Evolutionary conservation across 2,797 vertebrate genomes (phyloP), one percentile per base, ranked within the genome.

Genomic region (Chanos chanos): DNA sequence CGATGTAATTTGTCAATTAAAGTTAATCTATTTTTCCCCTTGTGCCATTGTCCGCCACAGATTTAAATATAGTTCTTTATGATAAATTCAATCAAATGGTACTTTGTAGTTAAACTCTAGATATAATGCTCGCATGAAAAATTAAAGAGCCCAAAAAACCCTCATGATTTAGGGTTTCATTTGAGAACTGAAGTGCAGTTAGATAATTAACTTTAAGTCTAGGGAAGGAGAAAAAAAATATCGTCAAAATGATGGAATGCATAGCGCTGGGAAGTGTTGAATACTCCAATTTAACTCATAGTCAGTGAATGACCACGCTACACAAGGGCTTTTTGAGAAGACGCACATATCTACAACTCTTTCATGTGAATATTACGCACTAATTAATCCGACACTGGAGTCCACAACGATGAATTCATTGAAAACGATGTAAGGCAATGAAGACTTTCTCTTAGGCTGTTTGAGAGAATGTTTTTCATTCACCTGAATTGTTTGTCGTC

Each of bases 1-100:
- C 81, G 71, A 80, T 78, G 85, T 79, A 86, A 90, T 90, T 87
- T 65, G 69, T 89, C 87, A 87, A 85, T 91, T 89, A 89, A 79
- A 66, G 61, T 66, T 81, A 81, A 90, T 90, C 81, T 83, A 85
- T 87, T 89, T n/a, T 86, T 86, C 78, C 66, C 50, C 78, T 59
- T 78, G 74, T 78, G 68, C 73, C 15, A 50, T 78, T 75, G 85
- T 83, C 86, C 77, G 59, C 72, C 70, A 80, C 77, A 82, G 84
- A 89, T 87, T 90, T 84, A 91, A 91, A 91, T 90, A 90, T 90
- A 91, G 89, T 89, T 85, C 85, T 87, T 89, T 84, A 88, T 91
- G 87, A 91, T 88, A 85, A 87, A 90, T 90, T 88, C 89, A 89
- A 90, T 91, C 85, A 91, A 91, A 87, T 78, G 82, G 87, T 89